phyloP scores from a whole-genome alignment of 1,140 invertebrate genomes.

The Schlechtendalia chinensis region DNA sequence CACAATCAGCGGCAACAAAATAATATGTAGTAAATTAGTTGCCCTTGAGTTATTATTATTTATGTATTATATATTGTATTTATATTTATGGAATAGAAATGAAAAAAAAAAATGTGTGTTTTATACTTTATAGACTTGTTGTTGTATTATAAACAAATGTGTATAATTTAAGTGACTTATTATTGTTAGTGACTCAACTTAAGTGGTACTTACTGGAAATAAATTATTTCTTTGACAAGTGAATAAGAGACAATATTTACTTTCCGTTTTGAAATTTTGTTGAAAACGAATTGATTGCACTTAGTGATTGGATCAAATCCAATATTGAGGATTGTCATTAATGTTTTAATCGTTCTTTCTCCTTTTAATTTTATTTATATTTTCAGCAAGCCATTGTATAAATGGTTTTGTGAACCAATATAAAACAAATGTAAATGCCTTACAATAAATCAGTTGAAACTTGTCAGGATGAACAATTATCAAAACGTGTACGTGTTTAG shows the following conservation, averaged over 20 bases:
- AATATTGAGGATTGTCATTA: too few species aligned
- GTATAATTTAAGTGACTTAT: constrained; percentile 27
- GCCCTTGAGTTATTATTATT: neutral
- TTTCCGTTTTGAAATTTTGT: neutral
- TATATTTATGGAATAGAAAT: too few species aligned
- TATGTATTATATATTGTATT: neutral
- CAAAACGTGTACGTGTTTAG: too few species aligned
- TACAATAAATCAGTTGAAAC: too few species aligned
- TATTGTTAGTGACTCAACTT: neutral
- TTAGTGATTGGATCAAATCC: too few species aligned
- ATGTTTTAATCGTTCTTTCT: neutral
- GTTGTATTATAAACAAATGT: neutral
- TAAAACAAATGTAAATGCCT: too few species aligned
- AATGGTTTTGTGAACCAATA: neutral
- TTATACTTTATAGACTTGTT: too few species aligned
- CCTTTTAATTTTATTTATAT: neutral
- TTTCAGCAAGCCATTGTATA: neutral
- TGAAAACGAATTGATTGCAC: neutral
- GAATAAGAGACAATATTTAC: constrained; percentile 12
- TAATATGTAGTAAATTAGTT: constrained; percentile 3
- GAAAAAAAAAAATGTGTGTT: too few species aligned
- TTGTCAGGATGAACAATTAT: too few species aligned
- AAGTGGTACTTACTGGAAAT: neutral
- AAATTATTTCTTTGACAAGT: neutral
- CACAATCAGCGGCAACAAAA: constrained; percentile 38